Conservation (phyloP, 2,797 vertebrate genomes). For the Cyprinella venusta region DNA sequence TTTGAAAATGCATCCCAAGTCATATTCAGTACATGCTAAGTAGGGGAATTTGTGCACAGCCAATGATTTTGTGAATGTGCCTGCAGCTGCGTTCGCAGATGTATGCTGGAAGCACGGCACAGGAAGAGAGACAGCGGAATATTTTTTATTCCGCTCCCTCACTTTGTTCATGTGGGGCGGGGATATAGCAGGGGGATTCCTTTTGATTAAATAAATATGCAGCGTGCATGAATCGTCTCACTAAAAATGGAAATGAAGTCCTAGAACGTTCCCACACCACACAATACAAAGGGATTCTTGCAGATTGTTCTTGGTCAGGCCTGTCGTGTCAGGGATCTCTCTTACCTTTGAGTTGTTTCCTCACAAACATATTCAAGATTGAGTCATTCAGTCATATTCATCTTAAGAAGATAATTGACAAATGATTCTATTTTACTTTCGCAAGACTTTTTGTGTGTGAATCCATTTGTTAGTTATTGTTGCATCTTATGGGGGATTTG, state of each 20-base stretch:
- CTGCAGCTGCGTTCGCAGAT: slow-evolving; percentile 40
- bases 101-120: not conserved
- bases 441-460: not conserved
- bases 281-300: not conserved
- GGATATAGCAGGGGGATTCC: slow-evolving; percentile 16
- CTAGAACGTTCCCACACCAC: slow-evolving; percentile 24
- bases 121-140: slow-evolving; percentile 1
- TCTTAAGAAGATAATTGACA: not conserved
- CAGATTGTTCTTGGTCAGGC: not conserved
- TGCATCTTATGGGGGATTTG: not conserved
- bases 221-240: not conserved
- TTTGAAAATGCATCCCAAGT: not conserved
- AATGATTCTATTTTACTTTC: too few relatives aligned
- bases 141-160: slow-evolving; percentile 1
- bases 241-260: slow-evolving; percentile 24
- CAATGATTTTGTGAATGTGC: slow-evolving; percentile 1
- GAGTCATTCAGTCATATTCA: not conserved
- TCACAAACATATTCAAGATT: not conserved
- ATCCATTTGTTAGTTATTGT: not conserved
- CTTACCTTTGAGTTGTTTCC: not conserved
- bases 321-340: not conserved
- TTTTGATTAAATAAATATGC: slow-evolving; percentile 39
- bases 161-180: not conserved
- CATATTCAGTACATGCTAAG: slow-evolving; percentile 1
- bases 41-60: not conserved